Conservation (phyloP, 2,797 vertebrate genomes). For the Leucoraja ocellata region DNA sequence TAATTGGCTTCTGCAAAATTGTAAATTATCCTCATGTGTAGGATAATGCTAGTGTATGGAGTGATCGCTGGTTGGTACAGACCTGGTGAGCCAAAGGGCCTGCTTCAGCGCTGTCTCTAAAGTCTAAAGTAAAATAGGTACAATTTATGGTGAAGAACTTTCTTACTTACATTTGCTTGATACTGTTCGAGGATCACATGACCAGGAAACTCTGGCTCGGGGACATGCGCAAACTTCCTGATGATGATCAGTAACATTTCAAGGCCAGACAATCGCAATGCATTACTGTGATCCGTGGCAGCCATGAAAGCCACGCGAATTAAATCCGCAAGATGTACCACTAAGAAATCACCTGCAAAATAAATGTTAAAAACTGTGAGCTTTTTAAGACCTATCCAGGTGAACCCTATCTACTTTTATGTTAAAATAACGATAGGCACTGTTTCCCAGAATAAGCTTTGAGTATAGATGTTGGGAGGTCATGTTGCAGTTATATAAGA, state of each 20-base stretch:
- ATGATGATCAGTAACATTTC: constrained; percentile 75
- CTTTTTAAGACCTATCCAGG: not conserved
- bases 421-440: not conserved
- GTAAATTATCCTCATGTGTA: too few relatives aligned
- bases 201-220: constrained; percentile 87
- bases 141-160: not conserved
- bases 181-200: constrained; percentile 90
- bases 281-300: constrained; percentile 82
- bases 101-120: too few relatives aligned
- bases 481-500: too few relatives aligned
- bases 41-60: too few relatives aligned
- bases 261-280: constrained; percentile 77
- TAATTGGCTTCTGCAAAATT: too few relatives aligned
- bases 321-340: constrained; percentile 81
- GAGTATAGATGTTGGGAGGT: too few relatives aligned
- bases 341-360: constrained; percentile 73
- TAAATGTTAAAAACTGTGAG: not conserved
- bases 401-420: not conserved
- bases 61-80: too few relatives aligned
- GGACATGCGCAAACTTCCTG: constrained; percentile 68
- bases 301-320: constrained; percentile 95
- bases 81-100: too few relatives aligned
- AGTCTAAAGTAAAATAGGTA: not conserved
- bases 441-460: too few relatives aligned
- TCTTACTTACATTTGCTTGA: constrained; percentile 82